Base-by-base conservation (phyloP, 2,113 vertebrate genomes). In the Lepus americanus region DNA sequence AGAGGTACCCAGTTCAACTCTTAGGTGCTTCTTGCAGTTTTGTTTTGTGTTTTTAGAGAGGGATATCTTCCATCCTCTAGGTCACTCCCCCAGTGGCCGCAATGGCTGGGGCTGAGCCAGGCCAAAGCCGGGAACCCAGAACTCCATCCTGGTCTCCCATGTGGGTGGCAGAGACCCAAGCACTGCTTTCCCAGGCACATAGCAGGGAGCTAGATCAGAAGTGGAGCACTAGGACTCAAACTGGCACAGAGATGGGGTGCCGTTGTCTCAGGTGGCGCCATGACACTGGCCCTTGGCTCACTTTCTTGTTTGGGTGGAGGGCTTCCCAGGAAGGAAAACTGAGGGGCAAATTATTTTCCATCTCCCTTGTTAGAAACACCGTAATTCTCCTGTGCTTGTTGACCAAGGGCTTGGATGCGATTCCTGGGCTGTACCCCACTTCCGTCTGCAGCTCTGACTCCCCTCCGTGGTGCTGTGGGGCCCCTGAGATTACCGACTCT, bases 11-110 rank as follows among this genome's bases (percentile, higher is more conserved):
- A 78, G 31, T 67, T 64, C 76, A 93, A 66, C 16, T 17, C 39
- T 73, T 87, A 63, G n/a, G 20, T 53, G 25, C 92, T 92, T 92
- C 55, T n/a, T 33, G 33, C 44, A 66, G 53, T 87, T 90, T 92
- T 72, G 53, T 87, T 90, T 92, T 72, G 55, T 59, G 20, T 59
- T 11, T 59, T 59, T 19, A 59, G 55, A 59, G 14, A 20, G 17
- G 19, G 55, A 59, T 2, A 59, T 14, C 17, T 59, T 59, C 55
- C 19, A 19, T 59, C 55, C 19, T 14, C 13, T 59, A 19, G 6
- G 55, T 59, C 55, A 59, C 55, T 59, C 12, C 55, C 55, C 55
- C 14, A 59, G 19, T 59, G 19, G 14, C 55, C 55, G 19, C 55
- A 59, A 59, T 19, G 19, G 55, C 55, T 59, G 44, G 44, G 44